phyloP scores from a whole-genome alignment of 35 echinoderm and acorn worm genomes.

The Strongylocentrotus purpuratus region DNA sequence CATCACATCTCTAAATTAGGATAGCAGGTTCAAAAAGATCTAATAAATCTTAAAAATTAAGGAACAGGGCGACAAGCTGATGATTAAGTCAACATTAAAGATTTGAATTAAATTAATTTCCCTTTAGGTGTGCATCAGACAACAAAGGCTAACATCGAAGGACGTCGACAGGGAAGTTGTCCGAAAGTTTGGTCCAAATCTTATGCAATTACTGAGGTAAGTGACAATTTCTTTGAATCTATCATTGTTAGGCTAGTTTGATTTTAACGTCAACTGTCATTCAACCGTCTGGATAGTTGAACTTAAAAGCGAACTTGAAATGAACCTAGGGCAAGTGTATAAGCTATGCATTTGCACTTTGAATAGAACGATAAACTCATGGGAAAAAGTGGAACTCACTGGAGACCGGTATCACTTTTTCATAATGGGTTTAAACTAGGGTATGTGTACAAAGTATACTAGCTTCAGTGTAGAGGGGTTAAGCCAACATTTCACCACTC shows the following conservation, averaged over 20 bases:
- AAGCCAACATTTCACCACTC: background rate
- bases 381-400: background rate
- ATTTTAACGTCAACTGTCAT: background rate
- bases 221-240: background rate
- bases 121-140: slow-evolving; percentile 81
- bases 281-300: too few species aligned
- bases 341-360: background rate
- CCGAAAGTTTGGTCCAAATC: slow-evolving; percentile 86
- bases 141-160: slow-evolving; percentile 84
- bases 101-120: background rate
- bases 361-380: background rate
- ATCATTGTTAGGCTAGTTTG: background rate
- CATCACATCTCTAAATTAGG: background rate
- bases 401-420: background rate
- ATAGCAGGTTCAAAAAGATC: background rate
- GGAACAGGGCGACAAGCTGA: background rate
- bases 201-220: slow-evolving; percentile 96
- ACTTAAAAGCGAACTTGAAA: background rate
- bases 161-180: slow-evolving; percentile 77
- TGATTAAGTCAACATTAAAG: background rate
- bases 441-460: background rate
- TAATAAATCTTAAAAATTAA: background rate
- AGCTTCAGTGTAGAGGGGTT: background rate
- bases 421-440: background rate
- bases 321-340: background rate